These are phyloP conservation scores for Coreius guichenoti DNA, from an alignment of 2,797 vertebrate species.

Conservation along the genomic window DNA sequence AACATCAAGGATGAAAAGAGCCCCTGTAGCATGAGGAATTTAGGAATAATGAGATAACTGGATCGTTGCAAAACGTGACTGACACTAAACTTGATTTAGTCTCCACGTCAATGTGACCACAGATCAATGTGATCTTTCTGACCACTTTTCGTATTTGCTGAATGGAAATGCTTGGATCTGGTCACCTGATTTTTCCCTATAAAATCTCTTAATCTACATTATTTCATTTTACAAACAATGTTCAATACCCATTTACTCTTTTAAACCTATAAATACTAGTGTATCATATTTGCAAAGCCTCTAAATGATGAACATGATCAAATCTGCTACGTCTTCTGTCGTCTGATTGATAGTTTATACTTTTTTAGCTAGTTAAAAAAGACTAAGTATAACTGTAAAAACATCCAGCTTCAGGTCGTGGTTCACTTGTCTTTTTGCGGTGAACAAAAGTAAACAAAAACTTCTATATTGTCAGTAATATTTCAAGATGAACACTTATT, in stretches of 20 bases:
- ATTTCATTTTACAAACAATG: neutral
- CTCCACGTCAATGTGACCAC: neutral
- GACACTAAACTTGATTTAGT: neutral
- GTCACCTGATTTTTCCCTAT: neutral
- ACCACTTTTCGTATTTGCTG: neutral
- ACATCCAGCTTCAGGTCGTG: neutral
- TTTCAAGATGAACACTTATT: neutral
- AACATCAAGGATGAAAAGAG: conserved; percentile 19
- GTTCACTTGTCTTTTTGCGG: neutral
- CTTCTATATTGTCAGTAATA: neutral
- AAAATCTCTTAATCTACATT: neutral
- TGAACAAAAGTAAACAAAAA: neutral
- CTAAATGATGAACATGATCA: neutral
- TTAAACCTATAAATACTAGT: neutral
- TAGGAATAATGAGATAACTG: neutral
- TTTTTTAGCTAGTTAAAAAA: neutral
- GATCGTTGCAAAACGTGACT: neutral
- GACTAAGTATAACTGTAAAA: neutral
- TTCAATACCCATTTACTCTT: neutral
- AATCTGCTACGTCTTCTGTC: neutral
- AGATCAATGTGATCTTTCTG: neutral
- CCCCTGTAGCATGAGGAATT: neutral
- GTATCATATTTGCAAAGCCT: neutral
- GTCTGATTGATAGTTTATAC: no score
- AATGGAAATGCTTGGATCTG: neutral